Base-by-base conservation (phyloP, 2,797 vertebrate species). In the Sciurus carolinensis region DNA sequence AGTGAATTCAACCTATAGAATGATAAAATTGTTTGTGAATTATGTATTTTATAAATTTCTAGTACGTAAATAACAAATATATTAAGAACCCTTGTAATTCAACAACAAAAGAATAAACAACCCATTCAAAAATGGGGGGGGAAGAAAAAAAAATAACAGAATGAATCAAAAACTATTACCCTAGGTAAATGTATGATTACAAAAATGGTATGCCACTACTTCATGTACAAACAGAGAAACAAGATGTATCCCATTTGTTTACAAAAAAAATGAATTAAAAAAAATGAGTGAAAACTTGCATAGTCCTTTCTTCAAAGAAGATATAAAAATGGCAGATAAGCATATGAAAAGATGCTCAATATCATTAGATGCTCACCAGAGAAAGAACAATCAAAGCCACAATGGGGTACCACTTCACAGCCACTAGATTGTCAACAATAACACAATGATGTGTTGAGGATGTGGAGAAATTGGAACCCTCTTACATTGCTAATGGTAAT, bases 1-100 rank as follows among this genome's bases (percentile, higher is more conserved):
- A 62, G 28, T 75, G 17, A 95, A 89, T n/a, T 66, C 13, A 94
- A 42, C 17, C 33, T 83, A 90, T 3, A 83, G 28, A 84, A 80
- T 80, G 79, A 57, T 8, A 73, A 30, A 80, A 57, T 1, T 69
- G 22, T 81, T 89, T 91, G 44, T 62, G 92, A 84, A 77, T 83
- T 3, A 7, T 71, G 13, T 57, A 72, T 86, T n/a, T 86, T 57
- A n/a, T 62, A 50, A 44, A 28, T 28, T 42, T 81, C 9, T 77
- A 33, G 17, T 15, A 69, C 47, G 42, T 39, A 36, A 44, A 59
- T 7, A 59, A 24, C 7, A 24, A 42, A 2, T 13, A 30, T 83
- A 62, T 88, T 30, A 86, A 90, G n/a, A 90, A 57, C 26, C 9
- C 5, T 20, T 54, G 52, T 1, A 59, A 39, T n/a, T 95, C 17